Evolutionary conservation across 2,113 vertebrate genomes (phyloP), one percentile per base, ranked within the genome.

Genomic region (Dascyllus trimaculatus): DNA sequence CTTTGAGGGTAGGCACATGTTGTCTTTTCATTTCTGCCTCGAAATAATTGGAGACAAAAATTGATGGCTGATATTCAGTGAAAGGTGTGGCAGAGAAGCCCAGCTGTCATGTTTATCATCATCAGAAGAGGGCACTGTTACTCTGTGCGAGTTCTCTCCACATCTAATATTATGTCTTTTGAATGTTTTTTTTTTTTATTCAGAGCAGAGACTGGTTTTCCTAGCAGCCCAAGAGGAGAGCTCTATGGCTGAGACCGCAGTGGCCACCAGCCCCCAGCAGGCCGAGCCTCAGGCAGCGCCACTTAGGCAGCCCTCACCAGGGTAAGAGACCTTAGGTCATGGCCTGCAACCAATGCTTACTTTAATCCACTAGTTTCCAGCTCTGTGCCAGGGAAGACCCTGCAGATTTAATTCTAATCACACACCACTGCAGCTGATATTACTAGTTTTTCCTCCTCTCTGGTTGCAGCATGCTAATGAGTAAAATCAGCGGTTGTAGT

Each of bases 131-230:
- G 78, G 88, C 80, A 25, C 25, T 71, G 51, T 61, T 69, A 1
- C 15, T 54, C 71, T 65, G 22, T 24, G 14, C 61, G 59, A 54
- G 10, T 49, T 80, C 21, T 26, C 8, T 40, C 71, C 5, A 25
- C 29, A 22, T 70, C 46, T 57, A 81, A 70, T 25, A 8, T 26
- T 35, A 2, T 0, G 3, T 56, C 19, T 58, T 57, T 32, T 0
- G 5, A 49, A 45, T 38, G 0, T 73, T 80, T 81, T 25, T 5
- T 81, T 74, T 21, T 51, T 51, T 21, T 38, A 62, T 88, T 67
- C 92, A 98, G 97, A 96, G 91, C 97, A 99, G 87, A 92, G 96
- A 91, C 95, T 97, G 92, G 96, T 96, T 2, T 96, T 96, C 90
- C 96, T 97, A 81, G 93, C 96, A 87, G 95, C 95, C 89, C 93